Percentiles rank a stretch among this genome's conserved stretches.
Conservation (phyloP, 2,888 invertebrate species). For the Melanostoma mellinum region DNA sequence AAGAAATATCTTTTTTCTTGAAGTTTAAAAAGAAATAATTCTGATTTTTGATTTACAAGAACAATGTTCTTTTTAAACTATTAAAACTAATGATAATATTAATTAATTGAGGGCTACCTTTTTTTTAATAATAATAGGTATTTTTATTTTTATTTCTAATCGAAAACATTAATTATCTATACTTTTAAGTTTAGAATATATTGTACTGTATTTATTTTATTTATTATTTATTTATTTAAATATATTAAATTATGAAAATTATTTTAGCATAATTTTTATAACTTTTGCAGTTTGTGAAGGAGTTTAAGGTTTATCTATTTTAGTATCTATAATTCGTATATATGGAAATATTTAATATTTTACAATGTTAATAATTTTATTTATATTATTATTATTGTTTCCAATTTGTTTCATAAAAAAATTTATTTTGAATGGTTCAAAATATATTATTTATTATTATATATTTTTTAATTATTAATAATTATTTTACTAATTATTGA, state of each 20-base stretch:
- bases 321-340: constrained; percentile 85
- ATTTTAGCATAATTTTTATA: constrained; percentile 85
- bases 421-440: constrained; percentile 84
- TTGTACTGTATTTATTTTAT: constrained; percentile 84
- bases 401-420: constrained; percentile 83
- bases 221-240: constrained; percentile 83
- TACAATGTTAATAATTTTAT: constrained; percentile 85
- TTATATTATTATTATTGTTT: constrained; percentile 83
- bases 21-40: constrained; percentile 84
- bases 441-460: constrained; percentile 83
- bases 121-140: constrained; percentile 83
- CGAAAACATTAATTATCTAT: constrained; percentile 85
- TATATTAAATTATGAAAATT: constrained; percentile 82
- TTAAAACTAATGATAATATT: constrained; percentile 84
- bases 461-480: constrained; percentile 83
- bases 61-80: constrained; percentile 87
- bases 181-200: constrained; percentile 85
- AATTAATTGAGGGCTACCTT: constrained; percentile 81
- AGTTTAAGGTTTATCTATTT: constrained; percentile 85
- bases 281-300: constrained; percentile 86
- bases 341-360: constrained; percentile 85
- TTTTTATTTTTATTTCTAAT: constrained; percentile 84
- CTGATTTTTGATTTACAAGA: constrained; percentile 87
- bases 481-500: constrained; percentile 80
- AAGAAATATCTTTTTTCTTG: constrained; percentile 84